Evolutionary conservation across 2,113 vertebrate species (phyloP), one percentile per base, ranked within the genome.

Genomic region (Gadus macrocephalus): DNA sequence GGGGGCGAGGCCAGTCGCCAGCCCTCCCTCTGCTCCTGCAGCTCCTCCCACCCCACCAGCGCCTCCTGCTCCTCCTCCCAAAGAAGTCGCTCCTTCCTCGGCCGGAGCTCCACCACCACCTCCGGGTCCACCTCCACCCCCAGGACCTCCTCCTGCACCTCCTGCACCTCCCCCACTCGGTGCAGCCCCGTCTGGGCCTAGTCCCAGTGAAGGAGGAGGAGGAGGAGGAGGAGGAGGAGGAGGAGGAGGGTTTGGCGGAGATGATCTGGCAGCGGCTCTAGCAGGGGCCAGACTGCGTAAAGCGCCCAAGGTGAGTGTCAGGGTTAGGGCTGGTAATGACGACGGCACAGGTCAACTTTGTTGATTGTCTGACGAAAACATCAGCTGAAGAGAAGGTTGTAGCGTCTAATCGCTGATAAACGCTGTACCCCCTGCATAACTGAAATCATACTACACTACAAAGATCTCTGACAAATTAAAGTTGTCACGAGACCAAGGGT

Each of bases 221-320:
- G 64, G 55, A 14, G 63, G 53, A n/a, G 60, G 62, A 53, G 78
- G 79, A 16, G 79, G 79, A 2, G 76, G 79, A 4, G 77, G 20
- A 20, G 20, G 88, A 0, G 73, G 86, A 0, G 81, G 85, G 0
- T 71, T 35, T 3, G 78, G 56, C 0, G 62, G 85, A 0, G 83
- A 84, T 0, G 90, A 90, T 12, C 86, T 95, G 53, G 91, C 92
- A 0, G 86, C 92, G 2, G 93, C 93, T 20, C 85, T 95, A 14
- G 90, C 92, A 0, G 92, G 91, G 25, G 92, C 94, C 27, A 95
- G 93, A 83, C 88, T 95, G 69, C 91, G 90, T 83, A 95, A 93
- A 85, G 78, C 86, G 2, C 72, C 74, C 62, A 94, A 91, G 92
- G 93, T 94, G 72, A 83, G 22, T n/a, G 42, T 14, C 42, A 14